These are phyloP conservation scores for Hydra vulgaris DNA, from an alignment of 30 jellyfish, hydroid and myxozoan species.

Conservation along the genomic window DNA sequence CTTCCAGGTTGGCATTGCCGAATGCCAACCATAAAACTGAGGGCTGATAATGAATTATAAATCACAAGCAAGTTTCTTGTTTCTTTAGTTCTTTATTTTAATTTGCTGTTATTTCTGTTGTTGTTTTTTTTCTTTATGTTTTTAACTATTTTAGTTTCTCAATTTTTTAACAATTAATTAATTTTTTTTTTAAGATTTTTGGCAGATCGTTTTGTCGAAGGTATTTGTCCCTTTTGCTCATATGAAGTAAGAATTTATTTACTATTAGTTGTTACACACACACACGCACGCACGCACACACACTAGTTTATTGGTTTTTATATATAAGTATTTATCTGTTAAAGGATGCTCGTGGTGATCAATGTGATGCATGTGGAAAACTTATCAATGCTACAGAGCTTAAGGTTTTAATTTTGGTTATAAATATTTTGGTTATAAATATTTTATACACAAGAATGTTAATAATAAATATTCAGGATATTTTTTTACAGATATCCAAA, in stretches of 20 bases:
- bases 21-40: no score
- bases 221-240: slow-evolving; percentile 88
- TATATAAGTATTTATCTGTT: background rate
- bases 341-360: slow-evolving; percentile 99
- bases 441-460: background rate
- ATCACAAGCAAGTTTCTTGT: no score
- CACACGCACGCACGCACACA: no score
- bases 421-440: background rate
- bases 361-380: slow-evolving; percentile 99
- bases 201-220: slow-evolving; percentile 99
- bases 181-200: slow-evolving; percentile 50
- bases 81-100: no score
- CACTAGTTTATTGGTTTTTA: no score
- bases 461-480: no score
- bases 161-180: no score
- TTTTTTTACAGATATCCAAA: background rate
- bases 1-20: no score
- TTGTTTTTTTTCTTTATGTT: background rate
- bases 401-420: slow-evolving; percentile 47
- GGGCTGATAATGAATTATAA: no score
- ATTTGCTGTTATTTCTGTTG: background rate
- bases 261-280: no score
- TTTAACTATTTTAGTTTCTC: background rate
- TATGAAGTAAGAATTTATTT: slow-evolving; percentile 56
- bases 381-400: slow-evolving; percentile 90